Evolutionary conservation across 2,797 vertebrate genomes (phyloP).

Genomic region (Chiloscyllium punctatum): DNA sequence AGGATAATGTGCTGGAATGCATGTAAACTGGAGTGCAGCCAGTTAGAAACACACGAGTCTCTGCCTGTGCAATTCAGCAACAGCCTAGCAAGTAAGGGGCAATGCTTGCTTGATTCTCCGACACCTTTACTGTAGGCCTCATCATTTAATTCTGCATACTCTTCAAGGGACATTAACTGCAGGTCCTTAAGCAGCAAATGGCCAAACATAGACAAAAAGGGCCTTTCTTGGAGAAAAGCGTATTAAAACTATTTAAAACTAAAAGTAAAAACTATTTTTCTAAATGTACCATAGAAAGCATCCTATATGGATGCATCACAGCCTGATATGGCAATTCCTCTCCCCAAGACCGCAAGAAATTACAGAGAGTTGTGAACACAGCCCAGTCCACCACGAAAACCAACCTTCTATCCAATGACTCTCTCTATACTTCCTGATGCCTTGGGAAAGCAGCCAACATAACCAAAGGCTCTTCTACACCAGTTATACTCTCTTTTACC

Average conservation of each 20-base stretch:
- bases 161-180: neutral
- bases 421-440: no score
- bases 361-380: no score
- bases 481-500: no score
- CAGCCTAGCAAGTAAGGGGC: neutral
- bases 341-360: no score
- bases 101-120: neutral
- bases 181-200: neutral
- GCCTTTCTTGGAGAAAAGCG: neutral
- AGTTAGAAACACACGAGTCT: neutral
- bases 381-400: no score
- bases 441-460: no score
- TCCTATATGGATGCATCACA: no score
- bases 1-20: neutral
- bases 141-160: neutral
- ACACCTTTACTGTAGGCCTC: neutral
- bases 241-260: neutral
- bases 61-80: neutral
- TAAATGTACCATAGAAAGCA: no score
- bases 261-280: no score
- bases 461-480: no score
- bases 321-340: no score
- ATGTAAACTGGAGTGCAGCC: neutral
- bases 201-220: neutral
- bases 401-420: no score